Percentiles rank a stretch among this genome's conserved stretches.
Conservation (phyloP, 2,888 invertebrate species). For the Hemistola chrysoprasaria region DNA sequence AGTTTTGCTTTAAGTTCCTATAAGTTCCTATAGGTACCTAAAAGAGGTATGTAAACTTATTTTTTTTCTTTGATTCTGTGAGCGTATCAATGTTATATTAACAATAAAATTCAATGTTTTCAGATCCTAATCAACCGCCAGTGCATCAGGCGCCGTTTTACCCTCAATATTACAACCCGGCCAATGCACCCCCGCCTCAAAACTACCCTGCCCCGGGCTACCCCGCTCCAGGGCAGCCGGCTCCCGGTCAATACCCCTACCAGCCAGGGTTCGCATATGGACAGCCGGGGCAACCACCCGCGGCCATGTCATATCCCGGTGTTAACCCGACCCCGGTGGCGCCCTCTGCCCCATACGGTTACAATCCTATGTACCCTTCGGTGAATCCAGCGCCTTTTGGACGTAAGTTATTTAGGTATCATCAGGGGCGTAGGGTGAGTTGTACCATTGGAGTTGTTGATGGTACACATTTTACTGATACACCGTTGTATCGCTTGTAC, state of each 20-base stretch:
- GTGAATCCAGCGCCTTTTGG: constrained; percentile 37
- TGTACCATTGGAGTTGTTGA: too few species aligned
- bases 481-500: too few species aligned
- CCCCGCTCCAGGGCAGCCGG: constrained; percentile 38
- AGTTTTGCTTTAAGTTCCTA: too few species aligned
- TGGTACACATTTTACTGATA: too few species aligned
- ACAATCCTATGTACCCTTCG: constrained; percentile 28
- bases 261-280: constrained; percentile 41
- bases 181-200: constrained; percentile 47
- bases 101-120: constrained; percentile 25
- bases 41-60: too few species aligned
- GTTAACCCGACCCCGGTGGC: constrained; percentile 33
- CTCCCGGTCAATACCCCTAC: constrained; percentile 25
- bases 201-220: constrained; percentile 33
- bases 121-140: constrained; percentile 66
- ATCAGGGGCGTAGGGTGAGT: too few species aligned
- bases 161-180: constrained; percentile 56
- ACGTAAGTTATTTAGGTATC: constrained; percentile 28
- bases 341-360: constrained; percentile 38
- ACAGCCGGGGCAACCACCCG: constrained; percentile 41
- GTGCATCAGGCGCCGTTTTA: constrained; percentile 55
- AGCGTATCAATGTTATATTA: too few species aligned
- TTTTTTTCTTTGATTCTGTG: background rate
- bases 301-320: constrained; percentile 55
- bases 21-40: too few species aligned